Evolutionary conservation across 2,797 vertebrate species (phyloP).

Genomic region (Eremophila alpestris): DNA sequence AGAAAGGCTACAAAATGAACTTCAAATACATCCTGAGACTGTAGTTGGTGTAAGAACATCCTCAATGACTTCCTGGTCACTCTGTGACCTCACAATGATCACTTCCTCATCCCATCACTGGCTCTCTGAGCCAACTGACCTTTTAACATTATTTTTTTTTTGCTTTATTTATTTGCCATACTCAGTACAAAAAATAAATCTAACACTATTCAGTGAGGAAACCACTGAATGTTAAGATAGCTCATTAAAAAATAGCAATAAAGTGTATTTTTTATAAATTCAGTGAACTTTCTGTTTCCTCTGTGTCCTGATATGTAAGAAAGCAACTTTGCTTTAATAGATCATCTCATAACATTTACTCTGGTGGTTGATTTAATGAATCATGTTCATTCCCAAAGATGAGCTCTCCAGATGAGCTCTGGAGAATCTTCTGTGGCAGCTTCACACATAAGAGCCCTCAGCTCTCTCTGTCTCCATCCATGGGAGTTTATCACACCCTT

Average conservation of each 20-base stretch:
- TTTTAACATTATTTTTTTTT: neutral
- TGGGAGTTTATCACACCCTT: neutral
- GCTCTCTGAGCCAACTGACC: neutral
- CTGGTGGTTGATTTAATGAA: neutral
- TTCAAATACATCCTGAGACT: neutral
- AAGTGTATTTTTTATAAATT: neutral
- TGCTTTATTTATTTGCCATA: neutral
- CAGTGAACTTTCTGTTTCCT: neutral
- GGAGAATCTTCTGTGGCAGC: neutral
- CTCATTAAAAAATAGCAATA: neutral
- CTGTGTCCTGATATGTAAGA: neutral
- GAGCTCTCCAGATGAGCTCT: neutral
- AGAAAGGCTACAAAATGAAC: neutral
- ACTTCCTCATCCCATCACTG: neutral
- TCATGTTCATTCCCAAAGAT: neutral
- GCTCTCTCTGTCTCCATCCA: neutral
- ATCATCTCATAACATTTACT: neutral
- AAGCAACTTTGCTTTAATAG: neutral
- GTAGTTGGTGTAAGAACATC: neutral
- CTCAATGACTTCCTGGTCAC: neutral
- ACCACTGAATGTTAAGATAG: neutral
- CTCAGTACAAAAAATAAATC: neutral
- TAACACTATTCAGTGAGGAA: neutral
- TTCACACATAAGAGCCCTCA: neutral
- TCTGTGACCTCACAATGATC: neutral